Evolutionary conservation across 2,888 invertebrate genomes (phyloP).

Genomic region (Tolmerus cingulatus): DNA sequence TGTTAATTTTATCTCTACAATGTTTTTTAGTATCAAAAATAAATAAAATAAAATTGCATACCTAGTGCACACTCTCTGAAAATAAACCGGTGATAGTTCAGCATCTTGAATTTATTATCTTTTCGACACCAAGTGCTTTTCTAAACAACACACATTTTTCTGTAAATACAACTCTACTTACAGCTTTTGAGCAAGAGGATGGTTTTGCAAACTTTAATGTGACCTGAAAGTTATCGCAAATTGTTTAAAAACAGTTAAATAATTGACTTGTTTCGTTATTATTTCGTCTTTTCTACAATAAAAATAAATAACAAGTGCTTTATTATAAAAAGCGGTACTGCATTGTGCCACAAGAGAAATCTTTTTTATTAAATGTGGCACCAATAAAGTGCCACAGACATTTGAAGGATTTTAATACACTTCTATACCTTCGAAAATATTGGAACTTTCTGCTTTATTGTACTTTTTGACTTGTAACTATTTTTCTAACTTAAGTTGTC

Average conservation of each 20-base stretch:
- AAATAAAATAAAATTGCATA: not conserved
- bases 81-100: too few species aligned
- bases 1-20: not conserved
- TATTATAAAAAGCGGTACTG: not conserved
- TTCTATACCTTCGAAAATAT: too few species aligned
- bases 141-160: conserved; percentile 35
- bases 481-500: too few species aligned
- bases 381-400: too few species aligned
- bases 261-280: not conserved
- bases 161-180: not conserved
- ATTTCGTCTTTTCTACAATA: not conserved
- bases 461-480: too few species aligned
- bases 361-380: too few species aligned
- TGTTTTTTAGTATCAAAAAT: not conserved
- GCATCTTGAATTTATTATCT: not conserved
- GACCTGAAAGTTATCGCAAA: conserved; percentile 36
- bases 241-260: not conserved
- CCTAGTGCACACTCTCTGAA: not conserved
- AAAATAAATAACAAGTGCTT: not conserved
- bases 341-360: too few species aligned
- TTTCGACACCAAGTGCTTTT: conserved; percentile 13
- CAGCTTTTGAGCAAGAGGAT: conserved; percentile 36
- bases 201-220: conserved; percentile 28
- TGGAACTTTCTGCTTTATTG: too few species aligned
- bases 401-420: too few species aligned